Conservation (phyloP, 64 coral and sea anemone genomes). For the Porites australiensis region DNA sequence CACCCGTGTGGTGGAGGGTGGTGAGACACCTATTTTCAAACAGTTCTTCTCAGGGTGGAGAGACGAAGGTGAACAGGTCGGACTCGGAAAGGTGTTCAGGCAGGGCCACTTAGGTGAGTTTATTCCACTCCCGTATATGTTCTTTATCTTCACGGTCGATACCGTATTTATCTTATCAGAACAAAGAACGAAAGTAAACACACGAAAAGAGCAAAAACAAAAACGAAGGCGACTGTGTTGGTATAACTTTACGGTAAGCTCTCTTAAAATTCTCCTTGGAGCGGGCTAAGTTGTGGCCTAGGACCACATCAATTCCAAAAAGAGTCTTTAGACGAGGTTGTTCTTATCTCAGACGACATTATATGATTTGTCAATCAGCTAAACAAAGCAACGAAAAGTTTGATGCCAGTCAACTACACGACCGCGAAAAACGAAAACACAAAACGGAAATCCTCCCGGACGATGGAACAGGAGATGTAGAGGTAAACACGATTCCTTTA, state of each 20-base stretch:
- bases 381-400: constrained; percentile 93
- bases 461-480: constrained; percentile 76
- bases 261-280: no score
- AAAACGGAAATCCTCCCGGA: constrained; percentile 87
- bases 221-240: no score
- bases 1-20: constrained; percentile 93
- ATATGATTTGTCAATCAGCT: constrained; percentile 17
- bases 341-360: background rate
- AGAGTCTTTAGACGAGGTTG: no score
- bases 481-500: constrained; percentile 49
- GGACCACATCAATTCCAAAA: no score
- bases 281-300: no score
- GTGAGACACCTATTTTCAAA: constrained; percentile 95
- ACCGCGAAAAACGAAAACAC: constrained; percentile 38
- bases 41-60: constrained; percentile 92
- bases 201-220: no score
- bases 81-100: constrained; percentile 79
- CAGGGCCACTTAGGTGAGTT: constrained; percentile 63
- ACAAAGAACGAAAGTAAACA: no score
- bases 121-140: no score
- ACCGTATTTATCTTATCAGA: no score
- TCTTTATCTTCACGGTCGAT: no score
- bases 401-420: constrained; percentile 75
- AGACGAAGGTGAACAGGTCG: constrained; percentile 82
- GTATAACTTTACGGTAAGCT: no score